Conservation (phyloP, 2,888 invertebrate genomes). For the Choreutis nemorana region DNA sequence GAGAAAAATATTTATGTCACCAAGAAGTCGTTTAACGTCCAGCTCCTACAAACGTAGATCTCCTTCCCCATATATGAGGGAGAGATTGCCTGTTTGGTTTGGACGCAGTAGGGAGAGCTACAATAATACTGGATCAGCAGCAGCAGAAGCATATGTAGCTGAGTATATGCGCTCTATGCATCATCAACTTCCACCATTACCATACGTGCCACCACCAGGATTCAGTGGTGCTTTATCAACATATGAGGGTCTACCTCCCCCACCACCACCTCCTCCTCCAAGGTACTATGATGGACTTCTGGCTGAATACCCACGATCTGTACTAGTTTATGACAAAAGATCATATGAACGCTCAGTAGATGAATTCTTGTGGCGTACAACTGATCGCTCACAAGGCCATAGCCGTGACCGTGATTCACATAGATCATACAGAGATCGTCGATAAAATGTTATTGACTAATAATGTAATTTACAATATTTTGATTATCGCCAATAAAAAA, state of each 20-base stretch:
- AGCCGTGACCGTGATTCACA: slow-evolving; percentile 65
- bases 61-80: slow-evolving; percentile 66
- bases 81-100: slow-evolving; percentile 71
- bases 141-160: slow-evolving; percentile 87
- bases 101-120: slow-evolving; percentile 57
- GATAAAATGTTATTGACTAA: slow-evolving; percentile 43
- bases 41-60: slow-evolving; percentile 65
- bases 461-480: too few relatives aligned
- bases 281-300: slow-evolving; percentile 72
- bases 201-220: slow-evolving; percentile 74
- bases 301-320: slow-evolving; percentile 73
- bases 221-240: slow-evolving; percentile 55
- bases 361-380: slow-evolving; percentile 86
- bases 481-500: slow-evolving; percentile 46
- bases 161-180: slow-evolving; percentile 92
- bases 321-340: slow-evolving; percentile 73
- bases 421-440: slow-evolving; percentile 68
- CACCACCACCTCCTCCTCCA: slow-evolving; percentile 76
- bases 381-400: slow-evolving; percentile 70
- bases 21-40: slow-evolving; percentile 68
- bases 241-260: slow-evolving; percentile 72
- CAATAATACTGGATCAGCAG: slow-evolving; percentile 53
- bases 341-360: slow-evolving; percentile 89
- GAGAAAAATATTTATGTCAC: slow-evolving; percentile 70
- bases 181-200: slow-evolving; percentile 84